Conservation (phyloP, 2,888 invertebrate genomes). For the Selenia dentaria region DNA sequence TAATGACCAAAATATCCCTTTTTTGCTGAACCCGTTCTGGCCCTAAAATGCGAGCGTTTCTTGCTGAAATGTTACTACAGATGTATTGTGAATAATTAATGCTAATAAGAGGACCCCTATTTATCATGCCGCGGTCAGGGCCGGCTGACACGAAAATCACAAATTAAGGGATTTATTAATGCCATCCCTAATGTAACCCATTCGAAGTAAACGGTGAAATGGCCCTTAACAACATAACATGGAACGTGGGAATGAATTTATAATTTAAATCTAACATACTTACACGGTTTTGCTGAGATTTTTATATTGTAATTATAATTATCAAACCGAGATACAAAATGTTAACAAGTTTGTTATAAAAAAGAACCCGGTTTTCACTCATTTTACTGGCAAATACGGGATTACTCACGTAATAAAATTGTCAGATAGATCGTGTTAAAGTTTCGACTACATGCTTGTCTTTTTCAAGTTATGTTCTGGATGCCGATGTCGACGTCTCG, state of each 20-base stretch:
- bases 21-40: conserved; percentile 10
- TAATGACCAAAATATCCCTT: conserved; percentile 17
- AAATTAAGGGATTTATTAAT: conserved; percentile 43
- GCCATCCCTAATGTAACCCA: conserved; percentile 12
- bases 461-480: too few species aligned
- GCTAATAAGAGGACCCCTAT: conserved; percentile 32
- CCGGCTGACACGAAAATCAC: conserved; percentile 42
- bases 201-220: conserved; percentile 4
- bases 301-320: too few species aligned
- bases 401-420: too few species aligned
- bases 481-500: too few species aligned
- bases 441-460: too few species aligned
- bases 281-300: too few species aligned
- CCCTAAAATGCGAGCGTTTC: conserved; percentile 15
- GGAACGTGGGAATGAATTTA: background rate
- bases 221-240: background rate
- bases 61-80: conserved; percentile 17
- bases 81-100: conserved; percentile 32
- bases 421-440: too few species aligned
- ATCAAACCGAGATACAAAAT: too few species aligned
- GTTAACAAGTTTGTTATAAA: too few species aligned
- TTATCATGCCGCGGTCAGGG: conserved; percentile 38
- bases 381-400: too few species aligned
- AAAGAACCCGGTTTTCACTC: too few species aligned
- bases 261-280: background rate